A percentile compares a stretch with the other conserved stretches of the same genome.
phyloP scores from a whole-genome alignment of 2,113 vertebrate species.

The Anas platyrhynchos region DNA sequence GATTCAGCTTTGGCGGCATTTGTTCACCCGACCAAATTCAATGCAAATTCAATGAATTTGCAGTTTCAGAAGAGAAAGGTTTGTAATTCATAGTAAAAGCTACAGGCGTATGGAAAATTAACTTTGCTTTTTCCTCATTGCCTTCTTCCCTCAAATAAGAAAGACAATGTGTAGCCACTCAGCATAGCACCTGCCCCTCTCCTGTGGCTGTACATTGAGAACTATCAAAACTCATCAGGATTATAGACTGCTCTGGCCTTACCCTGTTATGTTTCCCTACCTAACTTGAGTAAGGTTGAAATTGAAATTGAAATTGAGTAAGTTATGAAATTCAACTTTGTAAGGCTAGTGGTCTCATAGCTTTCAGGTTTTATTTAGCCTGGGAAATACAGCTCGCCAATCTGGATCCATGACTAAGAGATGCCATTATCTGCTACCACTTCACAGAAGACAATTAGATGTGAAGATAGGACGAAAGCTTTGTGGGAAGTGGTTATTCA shows the following conservation, averaged over 20 bases:
- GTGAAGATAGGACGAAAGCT: not conserved
- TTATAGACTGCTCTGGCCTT: not conserved
- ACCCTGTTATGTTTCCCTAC: not conserved
- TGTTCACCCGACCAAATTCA: not conserved
- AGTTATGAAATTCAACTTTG: not conserved
- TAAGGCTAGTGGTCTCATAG: not conserved
- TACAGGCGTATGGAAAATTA: not conserved
- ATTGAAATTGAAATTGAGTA: too few species aligned
- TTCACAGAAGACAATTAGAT: not conserved
- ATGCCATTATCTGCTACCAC: not conserved
- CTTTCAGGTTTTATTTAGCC: not conserved
- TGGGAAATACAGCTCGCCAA: not conserved
- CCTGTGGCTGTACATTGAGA: not conserved
- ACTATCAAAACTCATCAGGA: not conserved
- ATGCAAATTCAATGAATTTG: not conserved
- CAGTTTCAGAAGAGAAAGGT: not conserved
- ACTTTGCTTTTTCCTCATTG: not conserved
- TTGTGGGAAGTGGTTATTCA: not conserved
- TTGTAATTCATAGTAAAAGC: not conserved
- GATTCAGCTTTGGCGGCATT: not conserved
- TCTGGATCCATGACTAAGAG: not conserved
- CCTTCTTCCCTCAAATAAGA: not conserved
- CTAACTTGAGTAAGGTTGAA: not conserved
- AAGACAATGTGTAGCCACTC: not conserved
- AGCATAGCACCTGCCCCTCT: not conserved